These are phyloP conservation scores for Chrysomallon squamiferum DNA, from an alignment of 1,140 invertebrate genomes.

Conservation along the genomic window DNA sequence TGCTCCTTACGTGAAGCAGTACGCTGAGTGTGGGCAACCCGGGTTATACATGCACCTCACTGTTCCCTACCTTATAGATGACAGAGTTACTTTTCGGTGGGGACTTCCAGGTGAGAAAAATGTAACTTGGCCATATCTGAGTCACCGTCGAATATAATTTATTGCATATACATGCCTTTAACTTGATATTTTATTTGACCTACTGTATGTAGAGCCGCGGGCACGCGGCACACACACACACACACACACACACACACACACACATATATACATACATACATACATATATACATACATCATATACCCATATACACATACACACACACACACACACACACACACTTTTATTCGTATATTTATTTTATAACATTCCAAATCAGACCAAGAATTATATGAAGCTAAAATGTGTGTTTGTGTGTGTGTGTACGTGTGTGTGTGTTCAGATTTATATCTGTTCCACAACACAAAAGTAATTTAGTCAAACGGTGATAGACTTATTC, in stretches of 20 bases:
- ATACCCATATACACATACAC: not conserved
- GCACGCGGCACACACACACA: not conserved
- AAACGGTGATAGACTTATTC: too few relatives aligned
- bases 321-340: too few relatives aligned
- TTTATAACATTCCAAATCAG: too few relatives aligned
- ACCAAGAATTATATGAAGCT: too few relatives aligned
- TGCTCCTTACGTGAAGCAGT: constrained; percentile 37
- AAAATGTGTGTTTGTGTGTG: too few relatives aligned
- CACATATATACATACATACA: not conserved
- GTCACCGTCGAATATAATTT: not conserved
- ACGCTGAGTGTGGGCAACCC: constrained; percentile 30
- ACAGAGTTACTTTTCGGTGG: constrained; percentile 26
- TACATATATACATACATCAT: not conserved
- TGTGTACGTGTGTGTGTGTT: too few relatives aligned
- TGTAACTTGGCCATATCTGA: too few relatives aligned
- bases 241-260: not conserved
- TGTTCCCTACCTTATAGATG: constrained; percentile 27
- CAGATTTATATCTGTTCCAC: too few relatives aligned
- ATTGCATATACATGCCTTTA: not conserved
- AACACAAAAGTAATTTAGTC: too few relatives aligned
- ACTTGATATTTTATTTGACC: not conserved
- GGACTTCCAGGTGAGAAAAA: constrained; percentile 21
- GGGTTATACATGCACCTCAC: constrained; percentile 44
- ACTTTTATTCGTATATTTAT: too few relatives aligned
- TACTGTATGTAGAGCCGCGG: not conserved